These are phyloP conservation scores for Toxonevra muliebris DNA, from an alignment of 2,888 invertebrate genomes.

Conservation along the genomic window DNA sequence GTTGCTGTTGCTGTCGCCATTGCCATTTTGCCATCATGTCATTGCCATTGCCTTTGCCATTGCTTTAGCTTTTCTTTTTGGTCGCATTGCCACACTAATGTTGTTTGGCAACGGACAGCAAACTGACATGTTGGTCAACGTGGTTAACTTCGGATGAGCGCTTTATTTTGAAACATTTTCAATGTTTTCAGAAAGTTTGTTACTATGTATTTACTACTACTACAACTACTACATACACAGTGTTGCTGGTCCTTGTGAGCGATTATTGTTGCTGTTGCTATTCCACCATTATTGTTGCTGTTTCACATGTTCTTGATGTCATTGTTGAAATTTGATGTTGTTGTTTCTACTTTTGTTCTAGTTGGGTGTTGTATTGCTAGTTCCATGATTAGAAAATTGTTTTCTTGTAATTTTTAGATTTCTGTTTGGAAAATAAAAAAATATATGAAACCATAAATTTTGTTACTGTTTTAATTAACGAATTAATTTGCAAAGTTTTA, in stretches of 20 bases:
- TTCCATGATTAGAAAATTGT: slow-evolving; percentile 23
- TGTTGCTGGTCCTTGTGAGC: too few relatives aligned
- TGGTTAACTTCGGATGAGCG: slow-evolving; percentile 30
- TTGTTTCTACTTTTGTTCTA: slow-evolving; percentile 9
- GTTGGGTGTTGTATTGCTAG: too few relatives aligned
- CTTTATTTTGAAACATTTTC: slow-evolving; percentile 24
- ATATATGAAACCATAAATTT: slow-evolving; percentile 20
- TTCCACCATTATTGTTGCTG: background rate
- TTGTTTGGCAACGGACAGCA: background rate
- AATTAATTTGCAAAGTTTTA: slow-evolving; percentile 29
- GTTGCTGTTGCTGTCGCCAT: background rate
- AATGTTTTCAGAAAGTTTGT: background rate
- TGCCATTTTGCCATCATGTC: background rate
- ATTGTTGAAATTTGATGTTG: background rate
- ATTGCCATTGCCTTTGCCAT: background rate
- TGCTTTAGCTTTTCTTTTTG: background rate
- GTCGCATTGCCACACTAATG: background rate
- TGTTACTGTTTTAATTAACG: slow-evolving; percentile 17
- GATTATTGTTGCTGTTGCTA: background rate
- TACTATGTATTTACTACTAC: background rate
- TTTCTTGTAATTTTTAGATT: background rate
- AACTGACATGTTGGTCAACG: slow-evolving; percentile 30
- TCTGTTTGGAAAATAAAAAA: background rate
- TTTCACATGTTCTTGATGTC: slow-evolving; percentile 6
- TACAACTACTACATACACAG: too few relatives aligned